Evolutionary conservation across 2,113 vertebrate species (phyloP).

Genomic region (Coptodon rendalli): DNA sequence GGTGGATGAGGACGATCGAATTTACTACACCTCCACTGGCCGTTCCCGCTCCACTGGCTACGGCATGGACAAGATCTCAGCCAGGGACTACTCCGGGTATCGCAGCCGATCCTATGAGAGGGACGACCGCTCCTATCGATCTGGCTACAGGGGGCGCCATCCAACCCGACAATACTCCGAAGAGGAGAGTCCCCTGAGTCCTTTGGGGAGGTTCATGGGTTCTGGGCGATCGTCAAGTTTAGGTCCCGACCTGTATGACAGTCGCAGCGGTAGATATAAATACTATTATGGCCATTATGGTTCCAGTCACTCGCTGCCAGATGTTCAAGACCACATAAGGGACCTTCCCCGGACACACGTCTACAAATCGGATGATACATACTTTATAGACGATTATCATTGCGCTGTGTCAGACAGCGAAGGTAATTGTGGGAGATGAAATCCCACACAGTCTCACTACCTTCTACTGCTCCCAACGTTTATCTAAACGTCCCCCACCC

Average conservation of each 20-base stretch:
- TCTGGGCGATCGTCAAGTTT: conserved; percentile 74
- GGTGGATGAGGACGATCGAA: conserved; percentile 81
- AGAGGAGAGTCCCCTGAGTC: conserved; percentile 90
- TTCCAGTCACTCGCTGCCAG: conserved; percentile 98
- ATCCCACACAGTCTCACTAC: conserved; percentile 66
- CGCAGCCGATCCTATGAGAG: conserved; percentile 90
- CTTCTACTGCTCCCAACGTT: conserved; percentile 63
- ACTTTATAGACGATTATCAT: conserved; percentile 96
- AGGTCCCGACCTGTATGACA: conserved; percentile 78
- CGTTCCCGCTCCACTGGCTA: conserved; percentile 85
- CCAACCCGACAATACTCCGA: conserved; percentile 87
- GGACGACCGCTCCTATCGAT: conserved; percentile 78
- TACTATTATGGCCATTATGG: conserved; percentile 82
- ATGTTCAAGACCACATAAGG: conserved; percentile 94
- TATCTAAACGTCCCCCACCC: conserved; percentile 76
- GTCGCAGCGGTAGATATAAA: conserved; percentile 70
- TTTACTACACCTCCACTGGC: conserved; percentile 79
- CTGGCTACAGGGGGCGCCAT: conserved; percentile 75
- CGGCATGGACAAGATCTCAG: conserved; percentile 83
- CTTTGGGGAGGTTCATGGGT: conserved; percentile 79
- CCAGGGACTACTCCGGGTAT: conserved; percentile 78
- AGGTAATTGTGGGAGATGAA: conserved; percentile 92
- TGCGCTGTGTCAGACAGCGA: conserved; percentile 99
- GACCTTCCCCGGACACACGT: conserved; percentile 89
- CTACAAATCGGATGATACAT: conserved; percentile 95